phyloP scores from a whole-genome alignment of 2,888 invertebrate genomes.

The Callyntrura guangdongensis region DNA sequence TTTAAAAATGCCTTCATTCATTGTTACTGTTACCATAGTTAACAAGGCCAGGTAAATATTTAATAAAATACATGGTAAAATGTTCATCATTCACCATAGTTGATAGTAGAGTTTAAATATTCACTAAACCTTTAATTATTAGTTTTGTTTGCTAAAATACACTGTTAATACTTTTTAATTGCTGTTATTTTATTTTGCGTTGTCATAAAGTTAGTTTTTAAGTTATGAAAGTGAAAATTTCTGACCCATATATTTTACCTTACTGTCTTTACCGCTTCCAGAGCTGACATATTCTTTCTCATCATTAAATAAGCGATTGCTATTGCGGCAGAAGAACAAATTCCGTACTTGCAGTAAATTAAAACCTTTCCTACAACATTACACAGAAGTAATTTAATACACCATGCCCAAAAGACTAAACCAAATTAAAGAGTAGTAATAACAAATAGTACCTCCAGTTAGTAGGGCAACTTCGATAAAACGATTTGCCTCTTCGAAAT shows the following conservation, averaged over 20 bases:
- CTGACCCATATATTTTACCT: slow-evolving; percentile 83
- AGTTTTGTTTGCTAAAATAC: too few species aligned
- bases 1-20: background rate
- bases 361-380: slow-evolving; percentile 86
- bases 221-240: too few species aligned
- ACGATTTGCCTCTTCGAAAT: slow-evolving; percentile 86
- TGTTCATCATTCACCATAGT: too few species aligned
- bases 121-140: too few species aligned
- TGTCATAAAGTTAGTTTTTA: too few species aligned
- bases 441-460: slow-evolving; percentile 71
- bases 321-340: slow-evolving; percentile 87
- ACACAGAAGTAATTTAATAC: background rate
- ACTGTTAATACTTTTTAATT: too few species aligned
- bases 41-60: too few species aligned
- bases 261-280: slow-evolving; percentile 86
- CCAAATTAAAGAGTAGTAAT: background rate
- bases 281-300: slow-evolving; percentile 86
- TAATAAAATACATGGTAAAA: too few species aligned
- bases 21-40: too few species aligned
- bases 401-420: background rate
- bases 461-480: slow-evolving; percentile 86
- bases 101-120: too few species aligned
- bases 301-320: slow-evolving; percentile 86
- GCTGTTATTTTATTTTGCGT: too few species aligned
- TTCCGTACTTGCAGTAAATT: slow-evolving; percentile 86